phyloP scores from a whole-genome alignment of 1,140 invertebrate genomes.

The Platyura marginata region DNA sequence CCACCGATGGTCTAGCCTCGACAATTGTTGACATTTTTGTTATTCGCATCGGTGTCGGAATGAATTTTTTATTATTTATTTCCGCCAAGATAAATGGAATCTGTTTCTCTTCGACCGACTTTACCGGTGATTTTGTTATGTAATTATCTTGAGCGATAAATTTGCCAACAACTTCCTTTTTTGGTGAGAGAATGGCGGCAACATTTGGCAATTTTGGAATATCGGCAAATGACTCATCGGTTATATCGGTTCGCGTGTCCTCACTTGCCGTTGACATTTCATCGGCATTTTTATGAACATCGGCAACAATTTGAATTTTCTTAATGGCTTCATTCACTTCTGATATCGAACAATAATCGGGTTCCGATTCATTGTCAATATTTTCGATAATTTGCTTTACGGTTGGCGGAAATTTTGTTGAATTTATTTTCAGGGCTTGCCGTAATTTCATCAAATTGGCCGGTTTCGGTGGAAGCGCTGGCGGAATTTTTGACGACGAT shows the following conservation, averaged over 20 bases:
- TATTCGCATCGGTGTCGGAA: not conserved
- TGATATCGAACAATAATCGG: slow-evolving; percentile 32
- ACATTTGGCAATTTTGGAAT: slow-evolving; percentile 34
- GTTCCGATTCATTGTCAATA: slow-evolving; percentile 17
- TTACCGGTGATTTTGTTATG: slow-evolving; percentile 14
- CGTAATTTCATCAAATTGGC: slow-evolving; percentile 27
- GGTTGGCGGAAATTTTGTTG: slow-evolving; percentile 4
- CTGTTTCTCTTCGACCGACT: slow-evolving; percentile 2
- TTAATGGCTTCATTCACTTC: slow-evolving; percentile 23
- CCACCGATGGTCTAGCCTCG: slow-evolving; percentile 4
- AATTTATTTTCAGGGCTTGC: slow-evolving; percentile 9
- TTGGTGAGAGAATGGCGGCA: slow-evolving; percentile 30
- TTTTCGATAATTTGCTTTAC: not conserved
- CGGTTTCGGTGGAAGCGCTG: slow-evolving; percentile 41
- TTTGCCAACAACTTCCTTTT: slow-evolving; percentile 13
- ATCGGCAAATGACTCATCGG: slow-evolving; percentile 24
- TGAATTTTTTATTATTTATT: slow-evolving; percentile 1
- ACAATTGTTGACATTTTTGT: not conserved
- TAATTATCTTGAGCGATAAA: slow-evolving; percentile 22
- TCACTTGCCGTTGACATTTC: slow-evolving; percentile 4
- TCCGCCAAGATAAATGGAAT: not conserved
- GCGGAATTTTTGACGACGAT: slow-evolving; percentile 20
- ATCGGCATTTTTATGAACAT: slow-evolving; percentile 17
- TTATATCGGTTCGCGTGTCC: slow-evolving; percentile 6
- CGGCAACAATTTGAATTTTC: slow-evolving; percentile 17